Base-by-base conservation (phyloP, 2,797 vertebrate species). In the Acipenser oxyrinchus region DNA sequence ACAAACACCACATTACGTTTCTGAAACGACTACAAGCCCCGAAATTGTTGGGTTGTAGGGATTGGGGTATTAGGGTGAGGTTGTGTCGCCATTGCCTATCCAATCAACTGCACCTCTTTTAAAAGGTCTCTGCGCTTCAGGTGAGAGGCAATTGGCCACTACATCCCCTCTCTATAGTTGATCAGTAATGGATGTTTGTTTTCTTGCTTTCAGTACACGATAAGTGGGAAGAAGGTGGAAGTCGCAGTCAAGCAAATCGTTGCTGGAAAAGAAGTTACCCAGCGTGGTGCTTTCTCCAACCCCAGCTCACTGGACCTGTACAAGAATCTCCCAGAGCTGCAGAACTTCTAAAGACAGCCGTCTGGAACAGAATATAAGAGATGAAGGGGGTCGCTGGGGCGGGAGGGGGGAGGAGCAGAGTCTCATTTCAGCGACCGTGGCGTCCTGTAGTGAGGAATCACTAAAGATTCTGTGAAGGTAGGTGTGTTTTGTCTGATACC, bases 151-250 rank as follows among this genome's bases (percentile, higher is more conserved):
- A 37, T 37, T 37, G 5, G 37, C 37, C 37, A 37, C 37, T 37
- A 37, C 37, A 37, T 52, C 70, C 70, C 62, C 51, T 62, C 57
- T 12, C 12, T 37, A 37, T 5, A 37, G 37, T 37, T 37, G 37
- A 37, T 5, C 1, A 37, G 1, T 37, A 37, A 37, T 18, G 18
- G 18, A 18, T 58, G 55, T 74, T 69, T 70, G 68, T 62, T 3
- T 13, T 57, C 66, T 0, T 12, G 15, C 60, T 63, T 77, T 51
- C 86, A 99, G 96, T 99, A 99, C 74, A 99, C 96, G 0, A 87
- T 96, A 79, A 99, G 92, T 0, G 96, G 97, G 6, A 99, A 99
- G 81, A 99, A 99, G 75, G 95, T 99, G 72, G 96, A 99, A 80
- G 93, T 96, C 73, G 96, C 96, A 0, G 95, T 99, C 75, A 98